These are phyloP conservation scores for Thecophora atra DNA, from an alignment of 2,888 invertebrate genomes.

Conservation along the genomic window DNA sequence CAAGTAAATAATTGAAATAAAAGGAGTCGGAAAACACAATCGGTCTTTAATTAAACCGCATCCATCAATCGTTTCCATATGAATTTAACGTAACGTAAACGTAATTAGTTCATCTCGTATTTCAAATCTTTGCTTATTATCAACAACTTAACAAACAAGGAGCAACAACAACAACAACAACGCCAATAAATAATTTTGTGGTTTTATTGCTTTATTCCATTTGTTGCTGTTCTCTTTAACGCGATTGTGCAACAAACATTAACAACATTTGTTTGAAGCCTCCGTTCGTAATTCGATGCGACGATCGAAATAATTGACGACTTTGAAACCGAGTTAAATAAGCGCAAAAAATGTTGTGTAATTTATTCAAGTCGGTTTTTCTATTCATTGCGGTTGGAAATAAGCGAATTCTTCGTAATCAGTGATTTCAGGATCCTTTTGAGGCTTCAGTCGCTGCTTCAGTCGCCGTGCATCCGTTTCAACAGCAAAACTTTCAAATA, in stretches of 20 bases:
- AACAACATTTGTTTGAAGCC: not conserved
- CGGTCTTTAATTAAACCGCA: not conserved
- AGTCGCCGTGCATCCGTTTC: not conserved
- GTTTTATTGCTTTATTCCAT: not conserved
- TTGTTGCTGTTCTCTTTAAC: not conserved
- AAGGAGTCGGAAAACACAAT: not conserved
- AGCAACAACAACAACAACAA: conserved; percentile 15
- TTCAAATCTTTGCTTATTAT: conserved; percentile 30
- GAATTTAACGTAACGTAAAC: not conserved
- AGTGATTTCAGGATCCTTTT: conserved; percentile 16
- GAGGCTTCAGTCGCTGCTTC: not conserved
- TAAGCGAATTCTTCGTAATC: conserved; percentile 14
- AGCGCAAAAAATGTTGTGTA: conserved; percentile 25
- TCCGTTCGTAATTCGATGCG: conserved; percentile 20
- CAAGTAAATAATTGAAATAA: too few relatives aligned
- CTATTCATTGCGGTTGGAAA: conserved; percentile 14
- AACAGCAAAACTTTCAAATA: not conserved
- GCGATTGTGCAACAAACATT: conserved; percentile 28
- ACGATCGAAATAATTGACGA: conserved; percentile 24
- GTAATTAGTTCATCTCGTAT: conserved; percentile 36
- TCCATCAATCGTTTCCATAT: too few relatives aligned
- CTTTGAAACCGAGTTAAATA: conserved; percentile 33
- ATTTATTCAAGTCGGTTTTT: not conserved
- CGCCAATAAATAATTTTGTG: not conserved
- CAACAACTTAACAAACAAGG: conserved; percentile 12